A percentile compares a stretch with the other conserved stretches of the same genome.
These are phyloP conservation scores for Accipiter cooperii DNA, from an alignment of 2,113 vertebrate species.

Conservation along the genomic window DNA sequence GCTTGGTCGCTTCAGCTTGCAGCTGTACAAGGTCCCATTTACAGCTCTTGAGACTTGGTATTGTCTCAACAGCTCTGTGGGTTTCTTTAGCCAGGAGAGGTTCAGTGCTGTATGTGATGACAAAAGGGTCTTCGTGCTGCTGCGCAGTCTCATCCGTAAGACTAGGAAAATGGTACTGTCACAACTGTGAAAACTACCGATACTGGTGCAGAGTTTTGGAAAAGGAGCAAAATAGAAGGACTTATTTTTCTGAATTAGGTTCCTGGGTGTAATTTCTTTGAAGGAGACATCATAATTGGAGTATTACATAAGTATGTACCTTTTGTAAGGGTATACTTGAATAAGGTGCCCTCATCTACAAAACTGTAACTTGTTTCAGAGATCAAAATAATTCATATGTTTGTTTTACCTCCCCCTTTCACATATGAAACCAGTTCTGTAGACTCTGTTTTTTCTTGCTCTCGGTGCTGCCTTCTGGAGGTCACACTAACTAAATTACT, in stretches of 20 bases:
- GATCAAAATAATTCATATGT: not conserved
- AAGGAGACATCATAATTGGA: not conserved
- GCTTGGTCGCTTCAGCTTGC: not conserved
- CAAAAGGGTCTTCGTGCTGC: not conserved
- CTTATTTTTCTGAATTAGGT: not conserved
- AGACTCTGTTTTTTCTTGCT: not conserved
- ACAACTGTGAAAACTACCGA: not conserved
- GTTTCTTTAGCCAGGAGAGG: not conserved
- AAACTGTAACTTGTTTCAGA: not conserved
- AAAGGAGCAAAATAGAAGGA: not conserved
- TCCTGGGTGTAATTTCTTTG: not conserved
- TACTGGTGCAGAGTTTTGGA: not conserved
- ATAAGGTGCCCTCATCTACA: not conserved
- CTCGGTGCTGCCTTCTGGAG: not conserved
- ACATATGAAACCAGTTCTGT: not conserved
- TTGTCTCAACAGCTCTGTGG: not conserved
- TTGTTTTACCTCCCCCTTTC: not conserved
- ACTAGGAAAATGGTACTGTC: not conserved
- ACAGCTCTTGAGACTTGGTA: not conserved
- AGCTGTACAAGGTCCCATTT: not conserved
- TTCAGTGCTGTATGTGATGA: not conserved
- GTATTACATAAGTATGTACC: not conserved
- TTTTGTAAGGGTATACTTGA: not conserved
- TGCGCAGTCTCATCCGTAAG: not conserved
- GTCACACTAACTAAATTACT: not conserved